Conservation (phyloP, 2,888 invertebrate genomes). For the Sipunculus nudus region DNA sequence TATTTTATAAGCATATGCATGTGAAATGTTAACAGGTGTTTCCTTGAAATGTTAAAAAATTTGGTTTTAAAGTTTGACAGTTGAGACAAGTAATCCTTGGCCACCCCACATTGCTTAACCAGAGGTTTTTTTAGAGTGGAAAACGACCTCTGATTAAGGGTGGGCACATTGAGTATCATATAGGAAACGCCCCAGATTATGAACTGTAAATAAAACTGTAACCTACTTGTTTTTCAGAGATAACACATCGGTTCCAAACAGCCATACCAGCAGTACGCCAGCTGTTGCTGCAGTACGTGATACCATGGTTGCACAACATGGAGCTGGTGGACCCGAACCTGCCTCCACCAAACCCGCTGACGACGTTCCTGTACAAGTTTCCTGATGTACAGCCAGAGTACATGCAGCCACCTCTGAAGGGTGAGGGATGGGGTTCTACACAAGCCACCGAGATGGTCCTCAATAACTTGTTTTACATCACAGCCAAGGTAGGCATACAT, state of each 20-base stretch:
- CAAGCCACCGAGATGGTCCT: slow-evolving; percentile 99
- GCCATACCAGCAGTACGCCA: slow-evolving; percentile 93
- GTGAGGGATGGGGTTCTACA: slow-evolving; percentile 96
- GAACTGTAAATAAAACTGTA: too few relatives aligned
- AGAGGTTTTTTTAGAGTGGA: too few relatives aligned
- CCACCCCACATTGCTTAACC: too few relatives aligned
- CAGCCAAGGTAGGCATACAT: slow-evolving; percentile 76
- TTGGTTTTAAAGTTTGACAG: too few relatives aligned
- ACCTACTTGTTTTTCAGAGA: slow-evolving; percentile 98
- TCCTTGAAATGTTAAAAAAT: too few relatives aligned
- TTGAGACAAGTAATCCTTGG: too few relatives aligned
- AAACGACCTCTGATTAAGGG: too few relatives aligned
- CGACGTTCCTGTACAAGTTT: slow-evolving; percentile 57
- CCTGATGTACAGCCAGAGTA: slow-evolving; percentile 72
- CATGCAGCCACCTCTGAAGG: slow-evolving; percentile 73
- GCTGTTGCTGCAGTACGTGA: slow-evolving; percentile 86
- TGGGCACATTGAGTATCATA: too few relatives aligned
- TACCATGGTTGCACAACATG: slow-evolving; percentile 99
- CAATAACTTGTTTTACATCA: slow-evolving; percentile 98
- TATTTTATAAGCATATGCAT: too few relatives aligned
- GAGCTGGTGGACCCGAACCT: slow-evolving; percentile 97
- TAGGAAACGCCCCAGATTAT: too few relatives aligned
- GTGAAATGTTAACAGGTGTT: too few relatives aligned
- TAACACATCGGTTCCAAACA: slow-evolving; percentile 95
- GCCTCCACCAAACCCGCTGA: slow-evolving; percentile 70